Conservation (phyloP, 1,140 invertebrate genomes). For the Hypothenemus hampei region DNA sequence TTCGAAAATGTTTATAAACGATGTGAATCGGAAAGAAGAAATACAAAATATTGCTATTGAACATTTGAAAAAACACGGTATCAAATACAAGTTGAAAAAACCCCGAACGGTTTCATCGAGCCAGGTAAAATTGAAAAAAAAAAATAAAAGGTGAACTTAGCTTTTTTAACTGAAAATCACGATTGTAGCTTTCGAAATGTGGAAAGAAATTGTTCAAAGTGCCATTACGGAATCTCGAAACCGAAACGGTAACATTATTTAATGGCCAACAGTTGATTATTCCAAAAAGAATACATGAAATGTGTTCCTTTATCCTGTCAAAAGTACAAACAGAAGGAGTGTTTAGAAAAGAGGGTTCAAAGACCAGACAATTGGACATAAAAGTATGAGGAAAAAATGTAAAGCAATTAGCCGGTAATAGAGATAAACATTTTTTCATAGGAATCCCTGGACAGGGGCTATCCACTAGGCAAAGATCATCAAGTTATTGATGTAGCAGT, state of each 20-base stretch:
- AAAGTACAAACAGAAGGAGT: conserved; percentile 71
- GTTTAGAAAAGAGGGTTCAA: conserved; percentile 79
- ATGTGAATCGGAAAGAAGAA: conserved; percentile 60
- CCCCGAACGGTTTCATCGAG: conserved; percentile 49
- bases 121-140: conserved; percentile 44
- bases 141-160: too few species aligned
- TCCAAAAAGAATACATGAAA: conserved; percentile 70
- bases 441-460: conserved; percentile 58
- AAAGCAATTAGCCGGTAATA: not conserved
- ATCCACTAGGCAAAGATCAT: conserved; percentile 56
- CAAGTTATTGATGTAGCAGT: conserved; percentile 77
- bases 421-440: not conserved
- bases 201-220: conserved; percentile 57
- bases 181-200: conserved; percentile 21
- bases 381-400: too few species aligned
- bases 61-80: conserved; percentile 56
- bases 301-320: conserved; percentile 60
- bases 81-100: conserved; percentile 62
- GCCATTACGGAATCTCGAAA: conserved; percentile 53
- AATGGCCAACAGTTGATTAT: conserved; percentile 59
- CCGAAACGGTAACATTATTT: conserved; percentile 56
- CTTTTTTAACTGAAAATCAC: conserved; percentile 15
- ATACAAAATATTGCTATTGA: conserved; percentile 54
- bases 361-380: conserved; percentile 72
- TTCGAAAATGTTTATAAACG: conserved; percentile 57